Conservation (phyloP, 1,140 invertebrate species). For the Danaus plexippus region DNA sequence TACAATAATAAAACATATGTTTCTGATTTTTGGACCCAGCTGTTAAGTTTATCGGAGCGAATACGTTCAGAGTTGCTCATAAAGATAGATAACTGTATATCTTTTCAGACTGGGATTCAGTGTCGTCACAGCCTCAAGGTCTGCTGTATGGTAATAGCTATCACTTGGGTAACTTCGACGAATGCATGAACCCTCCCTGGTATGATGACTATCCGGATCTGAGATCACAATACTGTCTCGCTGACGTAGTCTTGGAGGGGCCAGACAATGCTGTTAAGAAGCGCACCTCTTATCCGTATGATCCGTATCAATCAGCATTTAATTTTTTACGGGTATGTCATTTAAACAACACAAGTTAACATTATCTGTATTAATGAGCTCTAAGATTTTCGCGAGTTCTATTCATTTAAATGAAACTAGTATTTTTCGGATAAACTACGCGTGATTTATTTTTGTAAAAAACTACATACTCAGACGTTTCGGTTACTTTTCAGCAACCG, state of each 20-base stretch:
- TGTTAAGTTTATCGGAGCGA: too few relatives aligned
- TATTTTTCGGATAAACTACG: too few relatives aligned
- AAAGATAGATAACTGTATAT: not conserved
- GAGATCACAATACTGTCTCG: slow-evolving; percentile 72
- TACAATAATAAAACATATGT: too few relatives aligned
- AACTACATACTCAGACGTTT: too few relatives aligned
- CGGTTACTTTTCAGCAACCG: too few relatives aligned
- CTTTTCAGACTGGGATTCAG: slow-evolving; percentile 74
- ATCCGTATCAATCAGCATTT: slow-evolving; percentile 66
- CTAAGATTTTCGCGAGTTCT: too few relatives aligned
- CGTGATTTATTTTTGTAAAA: too few relatives aligned
- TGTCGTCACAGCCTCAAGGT: slow-evolving; percentile 73
- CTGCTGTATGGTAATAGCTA: slow-evolving; percentile 72
- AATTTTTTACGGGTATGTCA: slow-evolving; percentile 71
- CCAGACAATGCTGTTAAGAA: slow-evolving; percentile 47
- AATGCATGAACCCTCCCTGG: slow-evolving; percentile 70
- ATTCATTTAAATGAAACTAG: too few relatives aligned
- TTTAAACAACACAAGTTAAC: not conserved
- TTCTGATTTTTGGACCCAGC: too few relatives aligned
- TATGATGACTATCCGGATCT: slow-evolving; percentile 58
- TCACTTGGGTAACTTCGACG: slow-evolving; percentile 77
- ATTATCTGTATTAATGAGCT: too few relatives aligned
- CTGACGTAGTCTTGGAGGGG: slow-evolving; percentile 56
- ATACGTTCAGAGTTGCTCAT: too few relatives aligned
- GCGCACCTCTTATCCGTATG: slow-evolving; percentile 41